These are phyloP conservation scores for Brachionus angularis DNA, from an alignment of 1,140 invertebrate genomes.

Conservation along the genomic window DNA sequence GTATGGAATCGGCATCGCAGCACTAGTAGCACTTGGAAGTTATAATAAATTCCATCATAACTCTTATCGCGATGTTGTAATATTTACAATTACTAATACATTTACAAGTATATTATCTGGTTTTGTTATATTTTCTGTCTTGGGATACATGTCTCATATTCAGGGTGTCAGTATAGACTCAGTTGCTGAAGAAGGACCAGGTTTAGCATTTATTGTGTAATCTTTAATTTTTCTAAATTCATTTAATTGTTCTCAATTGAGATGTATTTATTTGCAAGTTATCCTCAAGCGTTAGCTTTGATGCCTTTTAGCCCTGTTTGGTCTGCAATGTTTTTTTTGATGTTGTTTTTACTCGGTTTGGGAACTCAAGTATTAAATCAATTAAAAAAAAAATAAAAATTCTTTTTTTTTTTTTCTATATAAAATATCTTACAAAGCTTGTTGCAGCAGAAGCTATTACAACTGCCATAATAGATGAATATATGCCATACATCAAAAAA, in stretches of 20 bases:
- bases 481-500: slow-evolving; percentile 57
- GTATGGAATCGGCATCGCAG: slow-evolving; percentile 59
- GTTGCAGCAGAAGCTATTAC: slow-evolving; percentile 76
- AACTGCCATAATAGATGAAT: slow-evolving; percentile 69
- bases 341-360: slow-evolving; percentile 56
- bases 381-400: too few species aligned
- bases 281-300: slow-evolving; percentile 76
- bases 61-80: slow-evolving; percentile 45
- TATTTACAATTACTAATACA: slow-evolving; percentile 29
- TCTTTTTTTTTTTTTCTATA: too few species aligned
- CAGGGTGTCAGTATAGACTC: slow-evolving; percentile 84
- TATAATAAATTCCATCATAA: slow-evolving; percentile 49
- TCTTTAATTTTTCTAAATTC: slow-evolving; percentile 45
- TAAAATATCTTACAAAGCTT: too few species aligned
- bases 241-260: background rate
- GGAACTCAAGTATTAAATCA: too few species aligned
- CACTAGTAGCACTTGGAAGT: slow-evolving; percentile 51
- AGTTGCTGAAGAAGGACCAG: slow-evolving; percentile 70
- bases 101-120: slow-evolving; percentile 57
- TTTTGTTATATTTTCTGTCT: slow-evolving; percentile 57
- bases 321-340: slow-evolving; percentile 77
- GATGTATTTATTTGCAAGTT: slow-evolving; percentile 69
- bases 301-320: slow-evolving; percentile 75
- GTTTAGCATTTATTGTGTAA: slow-evolving; percentile 64
- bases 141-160: slow-evolving; percentile 57